Evolutionary conservation across 2,888 invertebrate genomes (phyloP).

Genomic region (Exephanes ischioxanthus): DNA sequence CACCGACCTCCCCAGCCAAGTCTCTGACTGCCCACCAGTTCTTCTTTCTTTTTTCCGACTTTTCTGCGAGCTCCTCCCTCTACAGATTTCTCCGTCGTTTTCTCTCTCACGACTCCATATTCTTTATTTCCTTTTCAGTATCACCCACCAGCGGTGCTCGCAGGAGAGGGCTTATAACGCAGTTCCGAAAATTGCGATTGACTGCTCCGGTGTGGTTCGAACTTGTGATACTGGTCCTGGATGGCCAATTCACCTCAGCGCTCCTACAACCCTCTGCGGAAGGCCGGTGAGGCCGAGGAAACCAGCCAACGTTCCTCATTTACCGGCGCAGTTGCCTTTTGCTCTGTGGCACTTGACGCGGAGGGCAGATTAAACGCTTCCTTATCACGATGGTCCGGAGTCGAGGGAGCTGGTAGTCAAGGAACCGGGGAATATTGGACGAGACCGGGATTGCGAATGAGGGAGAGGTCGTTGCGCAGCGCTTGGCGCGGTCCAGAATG

Average conservation of each 20-base stretch:
- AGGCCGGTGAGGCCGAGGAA: neutral
- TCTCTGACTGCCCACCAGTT: neutral
- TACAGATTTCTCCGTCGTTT: neutral
- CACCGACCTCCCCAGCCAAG: neutral
- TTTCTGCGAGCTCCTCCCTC: neutral
- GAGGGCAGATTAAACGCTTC: neutral
- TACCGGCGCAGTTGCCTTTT: neutral
- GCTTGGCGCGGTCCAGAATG: too few relatives aligned
- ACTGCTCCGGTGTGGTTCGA: neutral
- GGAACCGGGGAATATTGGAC: neutral
- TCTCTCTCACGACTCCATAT: neutral
- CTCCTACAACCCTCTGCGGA: neutral
- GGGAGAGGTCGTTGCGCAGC: neutral
- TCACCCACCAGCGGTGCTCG: neutral
- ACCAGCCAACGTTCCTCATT: neutral
- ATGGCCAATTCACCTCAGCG: slow-evolving; percentile 1
- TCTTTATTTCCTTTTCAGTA: neutral
- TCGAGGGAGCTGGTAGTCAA: neutral
- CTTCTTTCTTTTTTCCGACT: neutral
- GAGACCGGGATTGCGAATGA: neutral
- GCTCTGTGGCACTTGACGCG: neutral
- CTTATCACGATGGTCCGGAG: neutral
- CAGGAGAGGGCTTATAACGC: neutral
- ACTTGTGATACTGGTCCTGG: neutral
- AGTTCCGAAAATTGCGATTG: neutral